These are phyloP conservation scores for Arvicanthis niloticus DNA, from an alignment of 2,113 vertebrate species.

Conservation along the genomic window DNA sequence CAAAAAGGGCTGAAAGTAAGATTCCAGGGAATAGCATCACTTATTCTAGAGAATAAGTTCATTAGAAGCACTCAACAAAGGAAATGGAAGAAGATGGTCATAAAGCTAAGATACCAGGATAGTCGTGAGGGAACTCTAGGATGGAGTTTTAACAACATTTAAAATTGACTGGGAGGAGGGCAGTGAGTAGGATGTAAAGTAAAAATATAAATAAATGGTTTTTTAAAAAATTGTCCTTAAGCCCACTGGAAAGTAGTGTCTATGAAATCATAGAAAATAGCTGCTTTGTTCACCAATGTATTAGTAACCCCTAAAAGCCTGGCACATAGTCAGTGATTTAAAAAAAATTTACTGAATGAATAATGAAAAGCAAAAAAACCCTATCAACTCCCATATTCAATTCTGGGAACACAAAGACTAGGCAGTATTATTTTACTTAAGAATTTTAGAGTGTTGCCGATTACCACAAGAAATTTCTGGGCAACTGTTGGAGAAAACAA, in stretches of 20 bases:
- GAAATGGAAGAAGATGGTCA: conserved; percentile 5
- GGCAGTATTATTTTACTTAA: conserved; percentile 19
- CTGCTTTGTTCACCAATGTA: conserved; percentile 35
- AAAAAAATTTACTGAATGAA: conserved; percentile 51
- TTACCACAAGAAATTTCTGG: neutral
- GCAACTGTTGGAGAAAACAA: neutral
- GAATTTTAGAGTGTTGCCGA: neutral
- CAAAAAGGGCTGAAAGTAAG: conserved; percentile 18
- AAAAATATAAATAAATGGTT: no score
- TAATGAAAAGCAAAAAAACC: conserved; percentile 13
- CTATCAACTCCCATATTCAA: conserved; percentile 40
- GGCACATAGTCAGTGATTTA: neutral
- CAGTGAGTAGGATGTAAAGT: no score
- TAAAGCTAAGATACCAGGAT: conserved; percentile 30
- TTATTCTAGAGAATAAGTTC: neutral
- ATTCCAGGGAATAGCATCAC: conserved; percentile 8
- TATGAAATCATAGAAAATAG: neutral
- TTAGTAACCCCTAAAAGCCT: neutral
- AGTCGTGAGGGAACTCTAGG: neutral
- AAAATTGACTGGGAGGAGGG: no score
- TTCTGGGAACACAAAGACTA: conserved; percentile 28
- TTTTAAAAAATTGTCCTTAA: conserved; percentile 6
- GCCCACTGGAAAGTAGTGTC: neutral
- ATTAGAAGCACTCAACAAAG: conserved; percentile 27
- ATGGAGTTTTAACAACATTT: neutral